Base-by-base conservation (phyloP, 2,797 vertebrate genomes). In the Brotogeris chrysoptera region DNA sequence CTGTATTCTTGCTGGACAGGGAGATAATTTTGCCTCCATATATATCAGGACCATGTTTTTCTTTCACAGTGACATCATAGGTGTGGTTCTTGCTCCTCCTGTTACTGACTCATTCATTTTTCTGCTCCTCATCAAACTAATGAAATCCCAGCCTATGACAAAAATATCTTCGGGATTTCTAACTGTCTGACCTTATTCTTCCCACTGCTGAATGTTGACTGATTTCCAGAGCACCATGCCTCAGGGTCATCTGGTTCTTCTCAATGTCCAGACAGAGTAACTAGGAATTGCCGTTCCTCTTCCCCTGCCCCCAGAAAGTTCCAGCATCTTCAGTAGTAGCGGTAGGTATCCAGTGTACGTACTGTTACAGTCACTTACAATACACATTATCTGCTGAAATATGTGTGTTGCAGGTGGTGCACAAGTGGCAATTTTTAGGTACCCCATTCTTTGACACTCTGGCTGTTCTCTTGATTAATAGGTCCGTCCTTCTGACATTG, bases 31-130 rank as follows among this genome's bases (percentile, higher is more conserved):
- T 88, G 18, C 38, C 34, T 59, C 46, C 10, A 2, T 49, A 18
- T 60, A 27, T 59, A 86, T 63, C 50, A 79, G 50, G 49, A 91
- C 38, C 53, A 84, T 18, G 55, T 90, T 95, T 85, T 81, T 83
- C 53, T 93, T 72, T 70, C 44, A 19, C 20, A 55, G 21, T 86
- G 73, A 90, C 53, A 47, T 72, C 77, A 76, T 80, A 90, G 73
- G 83, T 84, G 83, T 44, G 66, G 43, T 63, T 81, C 59, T 86
- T 86, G 49, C n/a, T 86, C 73, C 66, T 95, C n/a, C 66, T 90
- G 59, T 92, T 95, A 53, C 41, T 65, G 66, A 81, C 55, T 92
- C 46, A 36, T 69, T 80, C 20, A 65, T 88, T 95, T 86, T 91
- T 41, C 72, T 91, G 65, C 34, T 85, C 9, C 49, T 91, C 89